phyloP scores from a whole-genome alignment of 1,140 invertebrate species.

The Zaprionus capensis region DNA sequence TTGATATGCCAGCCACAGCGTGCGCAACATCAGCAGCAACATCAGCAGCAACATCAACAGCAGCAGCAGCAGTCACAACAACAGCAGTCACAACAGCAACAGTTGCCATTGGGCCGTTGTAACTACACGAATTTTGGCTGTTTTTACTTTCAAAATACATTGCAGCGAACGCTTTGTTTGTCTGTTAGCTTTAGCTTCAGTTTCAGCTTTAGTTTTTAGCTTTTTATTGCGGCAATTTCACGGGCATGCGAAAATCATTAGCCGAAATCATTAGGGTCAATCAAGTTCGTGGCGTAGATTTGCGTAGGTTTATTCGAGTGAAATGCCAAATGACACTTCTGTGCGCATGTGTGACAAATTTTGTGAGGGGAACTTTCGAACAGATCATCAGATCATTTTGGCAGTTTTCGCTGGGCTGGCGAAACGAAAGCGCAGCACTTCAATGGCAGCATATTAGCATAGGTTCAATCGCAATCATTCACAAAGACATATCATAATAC shows the following conservation, averaged over 20 bases:
- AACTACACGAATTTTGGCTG: conserved; percentile 53
- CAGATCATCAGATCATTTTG: conserved; percentile 1
- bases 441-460: conserved; percentile 40
- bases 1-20: conserved; percentile 65
- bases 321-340: conserved; percentile 43
- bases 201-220: conserved; percentile 27
- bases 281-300: conserved; percentile 53
- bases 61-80: conserved; percentile 44
- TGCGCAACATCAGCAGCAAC: conserved; percentile 17
- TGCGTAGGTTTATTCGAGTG: conserved; percentile 59
- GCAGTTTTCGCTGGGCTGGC: conserved; percentile 59
- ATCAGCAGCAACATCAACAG: conserved; percentile 22
- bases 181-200: conserved; percentile 16
- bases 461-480: conserved; percentile 29
- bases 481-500: conserved; percentile 19
- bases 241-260: conserved; percentile 71
- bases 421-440: conserved; percentile 61
- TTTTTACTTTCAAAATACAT: conserved; percentile 71
- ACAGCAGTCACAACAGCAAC: conserved; percentile 42
- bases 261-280: conserved; percentile 73
- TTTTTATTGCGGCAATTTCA: conserved; percentile 67
- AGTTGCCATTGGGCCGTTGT: conserved; percentile 26
- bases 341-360: conserved; percentile 56
- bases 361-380: conserved; percentile 19
- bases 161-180: conserved; percentile 19